Base-by-base conservation (phyloP, 1,140 invertebrate species). In the Arctopsyche grandis region DNA sequence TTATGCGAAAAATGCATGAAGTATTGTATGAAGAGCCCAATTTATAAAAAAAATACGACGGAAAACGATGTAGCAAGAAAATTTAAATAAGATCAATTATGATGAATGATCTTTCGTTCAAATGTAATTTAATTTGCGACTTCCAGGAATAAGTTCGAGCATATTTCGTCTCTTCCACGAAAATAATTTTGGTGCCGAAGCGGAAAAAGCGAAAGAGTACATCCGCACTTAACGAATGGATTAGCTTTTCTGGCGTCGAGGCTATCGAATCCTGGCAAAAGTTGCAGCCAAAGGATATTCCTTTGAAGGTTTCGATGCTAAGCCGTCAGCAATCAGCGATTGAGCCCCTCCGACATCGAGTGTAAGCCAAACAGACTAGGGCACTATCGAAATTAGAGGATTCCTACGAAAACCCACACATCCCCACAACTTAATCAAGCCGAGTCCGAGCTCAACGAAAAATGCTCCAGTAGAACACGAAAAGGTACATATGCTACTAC, bases 351-450 rank as follows among this genome's bases (percentile, higher is more conserved):
- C 38, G 52, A 58, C 38, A 58, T 78, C 44, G 77, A 78, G 77
- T 74, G 58, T 44, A 81, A 81, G 80, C 75, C 76, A 78, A 81
- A 81, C 77, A 81, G 69, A 43, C 10, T 73, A 10, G 75, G 71
- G 74, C 78, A 69, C 76, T 69, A 60, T 58, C 66, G 77, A 78
- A 78, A 78, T 81, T 81, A 78, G 75, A 63, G 69, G 75, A 75
- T 73, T 79, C 43, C 63, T 14, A 1, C 26, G 48, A 63, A 24
- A 24, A 60, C 44, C 46, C 70, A 46, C 38, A 52, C 29, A 38
- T 38, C 12, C 19, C 26, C 26, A 48, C 44, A 56, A 56, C 73
- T 75, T 63, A 56, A 75, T 63, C 73, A 63, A 29, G 3, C 5
- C 5, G 22, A 43, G 44, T 26, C 70, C 29, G 14, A 46, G 69